Percentiles rank a stretch among this genome's conserved stretches.
phyloP scores from a whole-genome alignment of 2,888 invertebrate genomes.

The Epinotia bilunana region DNA sequence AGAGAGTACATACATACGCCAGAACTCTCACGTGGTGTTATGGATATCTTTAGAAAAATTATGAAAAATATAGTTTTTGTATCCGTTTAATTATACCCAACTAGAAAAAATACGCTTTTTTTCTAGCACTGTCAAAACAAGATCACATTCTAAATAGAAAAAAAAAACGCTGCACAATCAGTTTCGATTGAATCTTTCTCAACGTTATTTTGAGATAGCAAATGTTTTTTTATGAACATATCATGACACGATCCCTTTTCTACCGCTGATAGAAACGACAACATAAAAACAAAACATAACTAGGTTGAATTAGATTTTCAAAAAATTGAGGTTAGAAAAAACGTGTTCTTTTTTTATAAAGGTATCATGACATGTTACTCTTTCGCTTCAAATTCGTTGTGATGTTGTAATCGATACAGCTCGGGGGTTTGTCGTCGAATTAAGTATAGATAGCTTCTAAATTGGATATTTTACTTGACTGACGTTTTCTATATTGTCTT shows the following conservation, averaged over 20 bases:
- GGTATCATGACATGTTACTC: conserved; percentile 53
- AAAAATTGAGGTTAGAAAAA: conserved; percentile 12
- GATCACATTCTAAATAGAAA: not conserved
- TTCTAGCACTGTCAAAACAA: not conserved
- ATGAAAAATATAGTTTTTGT: no score
- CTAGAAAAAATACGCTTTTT: not conserved
- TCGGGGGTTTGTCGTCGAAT: conserved; percentile 50
- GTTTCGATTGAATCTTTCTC: not conserved
- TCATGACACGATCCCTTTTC: not conserved
- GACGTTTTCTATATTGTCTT: conserved; percentile 59
- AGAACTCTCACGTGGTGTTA: no score
- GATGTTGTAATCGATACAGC: conserved; percentile 66
- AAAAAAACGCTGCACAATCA: not conserved
- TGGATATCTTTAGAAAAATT: no score
- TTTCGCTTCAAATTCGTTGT: conserved; percentile 58
- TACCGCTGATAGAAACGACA: not conserved
- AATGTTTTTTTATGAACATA: not conserved
- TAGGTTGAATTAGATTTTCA: not conserved
- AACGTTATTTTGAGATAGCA: not conserved
- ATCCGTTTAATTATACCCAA: no score
- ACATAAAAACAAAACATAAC: conserved; percentile 31
- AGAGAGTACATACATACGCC: no score
- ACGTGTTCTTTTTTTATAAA: conserved; percentile 25
- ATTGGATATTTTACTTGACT: conserved; percentile 55
- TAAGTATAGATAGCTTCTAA: conserved; percentile 44